Conservation (phyloP, 1,140 invertebrate species). For the Drosophila seguyi region DNA sequence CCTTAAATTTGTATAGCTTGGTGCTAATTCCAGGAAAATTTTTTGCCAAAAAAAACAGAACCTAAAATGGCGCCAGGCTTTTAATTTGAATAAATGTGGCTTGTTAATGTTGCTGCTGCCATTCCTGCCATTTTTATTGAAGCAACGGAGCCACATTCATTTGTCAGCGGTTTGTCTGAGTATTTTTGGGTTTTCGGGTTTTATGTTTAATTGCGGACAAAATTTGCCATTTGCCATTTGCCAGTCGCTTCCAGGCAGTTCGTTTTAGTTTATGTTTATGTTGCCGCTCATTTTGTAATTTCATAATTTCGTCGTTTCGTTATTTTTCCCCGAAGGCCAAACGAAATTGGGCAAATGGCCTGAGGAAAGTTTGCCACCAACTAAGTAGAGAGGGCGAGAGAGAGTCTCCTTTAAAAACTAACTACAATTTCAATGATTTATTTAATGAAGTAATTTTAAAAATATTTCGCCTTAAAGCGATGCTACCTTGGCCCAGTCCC, state of each 20-base stretch:
- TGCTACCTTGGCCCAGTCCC: accelerated
- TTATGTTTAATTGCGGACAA: conserved; percentile 47
- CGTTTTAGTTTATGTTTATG: conserved; percentile 21
- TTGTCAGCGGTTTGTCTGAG: conserved; percentile 49
- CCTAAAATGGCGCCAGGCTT: conserved; percentile 4
- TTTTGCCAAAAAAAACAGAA: not conserved
- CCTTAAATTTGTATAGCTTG: not conserved
- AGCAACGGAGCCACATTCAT: conserved; percentile 9
- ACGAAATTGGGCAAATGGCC: not conserved
- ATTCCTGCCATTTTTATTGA: conserved; percentile 21
- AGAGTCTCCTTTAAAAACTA: not conserved
- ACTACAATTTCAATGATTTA: not conserved
- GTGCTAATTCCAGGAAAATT: not conserved
- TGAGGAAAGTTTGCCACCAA: not conserved
- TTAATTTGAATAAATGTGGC: conserved; percentile 35
- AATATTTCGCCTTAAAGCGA: not conserved
- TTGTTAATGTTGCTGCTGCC: conserved; percentile 17
- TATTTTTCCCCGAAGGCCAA: not conserved
- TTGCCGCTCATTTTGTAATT: conserved; percentile 15
- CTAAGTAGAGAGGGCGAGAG: not conserved
- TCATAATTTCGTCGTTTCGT: conserved; percentile 7
- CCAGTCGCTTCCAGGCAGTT: conserved; percentile 22
- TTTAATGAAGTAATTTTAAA: not conserved
- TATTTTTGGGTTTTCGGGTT: conserved; percentile 32
- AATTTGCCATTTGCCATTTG: conserved; percentile 35